These are phyloP conservation scores for Batillaria attramentaria DNA, from an alignment of 1,140 invertebrate genomes.

Conservation along the genomic window DNA sequence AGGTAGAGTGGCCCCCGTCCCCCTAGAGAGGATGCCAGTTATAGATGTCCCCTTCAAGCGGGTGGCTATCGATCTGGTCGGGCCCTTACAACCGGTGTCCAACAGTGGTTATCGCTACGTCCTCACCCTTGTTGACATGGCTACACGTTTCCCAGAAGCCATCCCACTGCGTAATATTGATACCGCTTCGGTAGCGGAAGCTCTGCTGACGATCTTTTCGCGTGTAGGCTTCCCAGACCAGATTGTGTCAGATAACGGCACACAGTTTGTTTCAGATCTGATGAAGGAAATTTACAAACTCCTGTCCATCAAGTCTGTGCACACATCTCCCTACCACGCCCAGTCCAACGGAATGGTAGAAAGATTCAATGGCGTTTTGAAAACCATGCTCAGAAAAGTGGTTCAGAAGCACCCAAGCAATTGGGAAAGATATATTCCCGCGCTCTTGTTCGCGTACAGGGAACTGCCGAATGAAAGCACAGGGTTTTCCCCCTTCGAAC, in stretches of 20 bases:
- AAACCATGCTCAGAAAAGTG: constrained; percentile 48
- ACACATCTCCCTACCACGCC: constrained; percentile 36
- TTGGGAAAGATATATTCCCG: constrained; percentile 61
- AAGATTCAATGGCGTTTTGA: constrained; percentile 55
- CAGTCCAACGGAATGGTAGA: constrained; percentile 49
- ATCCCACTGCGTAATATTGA: constrained; percentile 39
- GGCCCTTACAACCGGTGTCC: constrained; percentile 38
- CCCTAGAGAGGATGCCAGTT: constrained; percentile 34
- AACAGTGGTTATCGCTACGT: constrained; percentile 44
- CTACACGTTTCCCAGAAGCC: constrained; percentile 40
- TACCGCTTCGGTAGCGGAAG: constrained; percentile 37
- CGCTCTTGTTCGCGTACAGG: constrained; percentile 28
- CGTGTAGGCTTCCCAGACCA: constrained; percentile 69
- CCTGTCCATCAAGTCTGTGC: constrained; percentile 37
- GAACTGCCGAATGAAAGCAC: constrained; percentile 34
- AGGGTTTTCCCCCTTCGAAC: constrained; percentile 34
- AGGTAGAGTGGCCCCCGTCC: constrained; percentile 29
- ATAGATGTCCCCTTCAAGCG: constrained; percentile 48
- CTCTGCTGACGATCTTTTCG: constrained; percentile 57
- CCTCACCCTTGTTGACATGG: constrained; percentile 41
- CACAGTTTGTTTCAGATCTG: constrained; percentile 36
- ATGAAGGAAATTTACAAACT: constrained; percentile 37
- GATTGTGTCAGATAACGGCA: constrained; percentile 38
- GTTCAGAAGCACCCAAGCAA: constrained; percentile 52
- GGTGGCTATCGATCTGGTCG: constrained; percentile 47